Evolutionary conservation across 2,113 vertebrate genomes (phyloP), one percentile per base, ranked within the genome.

Genomic region (Lonchura striata): DNA sequence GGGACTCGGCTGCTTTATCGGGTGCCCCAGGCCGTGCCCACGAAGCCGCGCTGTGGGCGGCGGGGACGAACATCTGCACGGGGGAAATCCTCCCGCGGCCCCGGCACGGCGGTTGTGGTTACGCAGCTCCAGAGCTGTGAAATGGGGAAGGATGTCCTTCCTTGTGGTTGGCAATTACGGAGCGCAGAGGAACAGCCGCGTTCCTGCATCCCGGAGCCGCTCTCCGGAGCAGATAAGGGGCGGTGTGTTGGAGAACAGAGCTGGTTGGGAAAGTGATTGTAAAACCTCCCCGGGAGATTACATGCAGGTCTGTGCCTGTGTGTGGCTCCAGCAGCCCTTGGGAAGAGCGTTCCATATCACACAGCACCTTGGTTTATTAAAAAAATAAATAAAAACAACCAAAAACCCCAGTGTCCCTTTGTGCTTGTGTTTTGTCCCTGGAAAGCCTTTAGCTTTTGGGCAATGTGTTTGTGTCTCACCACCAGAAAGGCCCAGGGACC

Each of bases 291-390:
- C 0, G 4, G 49, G 79, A 33, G 53, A 20, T 28, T 17, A 15
- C 74, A 18, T 0, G 21, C 2, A 1, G 37, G n/a, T 41, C 60
- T 41, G 64, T 28, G 78, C 11, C 72, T 1, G 0, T 16, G 56
- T 0, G 3, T 66, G 79, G 79, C 37, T 78, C 46, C 41, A 8
- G 54, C 10, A 7, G 39, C 2, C 3, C 46, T 71, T 37, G 78
- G 98, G 97, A 98, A 97, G 97, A 95, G 95, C 68, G 89, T 98
- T 99, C 98, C 98, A 97, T 97, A 98, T 98, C 98, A 98, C 97
- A 98, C 96, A 97, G 98, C 98, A 98, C 97, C 98, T 99, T 98
- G 94, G 88, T 93, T 96, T 56, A 44, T 60, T 57, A 70, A 90
- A 69, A 39, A 15, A 2, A 46, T 0, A 28, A 35, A 66, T 11